Conservation (phyloP, 2,888 invertebrate species). For the Cephus pulcher region DNA sequence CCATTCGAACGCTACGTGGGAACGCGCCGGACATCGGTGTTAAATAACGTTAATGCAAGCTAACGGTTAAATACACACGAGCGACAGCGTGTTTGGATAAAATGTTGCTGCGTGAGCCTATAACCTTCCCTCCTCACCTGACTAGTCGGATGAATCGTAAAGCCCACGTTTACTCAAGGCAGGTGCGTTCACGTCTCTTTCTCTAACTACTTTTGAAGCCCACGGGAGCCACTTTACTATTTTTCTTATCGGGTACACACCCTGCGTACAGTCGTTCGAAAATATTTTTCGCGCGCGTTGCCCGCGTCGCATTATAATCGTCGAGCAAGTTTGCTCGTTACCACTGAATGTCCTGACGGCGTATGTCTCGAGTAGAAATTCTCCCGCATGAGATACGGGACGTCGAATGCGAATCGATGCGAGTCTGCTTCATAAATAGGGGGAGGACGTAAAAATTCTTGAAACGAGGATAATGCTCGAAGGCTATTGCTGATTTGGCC, state of each 20-base stretch:
- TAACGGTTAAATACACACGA: slow-evolving; percentile 21
- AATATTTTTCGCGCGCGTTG: neutral
- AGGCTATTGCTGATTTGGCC: neutral
- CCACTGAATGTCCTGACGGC: neutral
- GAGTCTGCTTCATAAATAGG: neutral
- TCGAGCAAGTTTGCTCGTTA: neutral
- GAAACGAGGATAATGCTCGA: neutral
- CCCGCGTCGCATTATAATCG: neutral
- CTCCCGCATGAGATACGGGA: neutral
- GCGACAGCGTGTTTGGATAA: slow-evolving; percentile 20
- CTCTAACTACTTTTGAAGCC: neutral
- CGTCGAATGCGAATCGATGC: neutral
- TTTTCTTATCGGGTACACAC: neutral
- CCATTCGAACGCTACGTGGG: slow-evolving; percentile 14
- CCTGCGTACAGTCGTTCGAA: neutral
- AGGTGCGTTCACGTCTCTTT: neutral
- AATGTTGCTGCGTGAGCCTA: slow-evolving; percentile 4
- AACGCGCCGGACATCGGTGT: slow-evolving; percentile 17
- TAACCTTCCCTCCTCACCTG: neutral
- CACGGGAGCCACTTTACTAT: neutral
- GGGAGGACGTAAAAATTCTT: neutral
- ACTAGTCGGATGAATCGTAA: neutral
- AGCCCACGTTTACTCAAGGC: neutral
- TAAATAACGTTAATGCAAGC: slow-evolving; percentile 25
- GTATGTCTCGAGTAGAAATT: neutral